These are phyloP conservation scores for Blastomussa wellsi DNA, from an alignment of 92 coral and sea anemone genomes.

Conservation along the genomic window DNA sequence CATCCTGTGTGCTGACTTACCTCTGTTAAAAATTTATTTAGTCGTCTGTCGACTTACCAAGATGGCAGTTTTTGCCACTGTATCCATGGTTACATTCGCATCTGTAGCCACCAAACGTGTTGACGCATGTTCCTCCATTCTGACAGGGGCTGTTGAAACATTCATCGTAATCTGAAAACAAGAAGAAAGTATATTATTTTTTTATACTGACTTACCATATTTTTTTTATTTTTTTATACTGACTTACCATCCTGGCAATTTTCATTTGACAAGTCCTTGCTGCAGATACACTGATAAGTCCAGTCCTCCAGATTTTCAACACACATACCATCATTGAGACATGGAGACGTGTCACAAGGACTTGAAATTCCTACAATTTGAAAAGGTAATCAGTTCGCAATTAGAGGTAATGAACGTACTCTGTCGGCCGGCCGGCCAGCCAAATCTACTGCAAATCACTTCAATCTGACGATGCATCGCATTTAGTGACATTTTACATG, in stretches of 20 bases:
- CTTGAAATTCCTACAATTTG: conserved; percentile 7
- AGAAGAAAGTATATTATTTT: background rate
- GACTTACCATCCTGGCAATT: conserved; percentile 33
- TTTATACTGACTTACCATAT: background rate
- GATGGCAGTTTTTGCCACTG: conserved; percentile 26
- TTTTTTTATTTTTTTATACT: background rate
- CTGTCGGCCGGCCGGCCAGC: too few relatives aligned
- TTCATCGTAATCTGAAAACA: conserved; percentile 26
- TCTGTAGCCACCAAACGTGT: conserved; percentile 30
- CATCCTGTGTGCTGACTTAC: too few relatives aligned
- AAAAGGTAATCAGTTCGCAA: background rate
- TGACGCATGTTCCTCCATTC: conserved; percentile 25
- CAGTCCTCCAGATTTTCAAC: conserved; percentile 9
- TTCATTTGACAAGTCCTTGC: background rate
- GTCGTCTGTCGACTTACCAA: background rate
- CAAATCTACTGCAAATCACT: too few relatives aligned
- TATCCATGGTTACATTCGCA: conserved; percentile 35
- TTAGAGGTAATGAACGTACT: background rate
- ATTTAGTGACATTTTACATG: too few relatives aligned
- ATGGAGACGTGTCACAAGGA: conserved; percentile 34
- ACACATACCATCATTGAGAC: conserved; percentile 36
- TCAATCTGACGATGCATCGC: too few relatives aligned
- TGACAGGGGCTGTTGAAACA: conserved; percentile 40
- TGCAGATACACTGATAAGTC: conserved; percentile 20
- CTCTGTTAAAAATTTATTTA: too few relatives aligned